Evolutionary conservation across 2,888 invertebrate species (phyloP), one percentile per base, ranked within the genome.

Genomic region (Aproaerema taeniolella): DNA sequence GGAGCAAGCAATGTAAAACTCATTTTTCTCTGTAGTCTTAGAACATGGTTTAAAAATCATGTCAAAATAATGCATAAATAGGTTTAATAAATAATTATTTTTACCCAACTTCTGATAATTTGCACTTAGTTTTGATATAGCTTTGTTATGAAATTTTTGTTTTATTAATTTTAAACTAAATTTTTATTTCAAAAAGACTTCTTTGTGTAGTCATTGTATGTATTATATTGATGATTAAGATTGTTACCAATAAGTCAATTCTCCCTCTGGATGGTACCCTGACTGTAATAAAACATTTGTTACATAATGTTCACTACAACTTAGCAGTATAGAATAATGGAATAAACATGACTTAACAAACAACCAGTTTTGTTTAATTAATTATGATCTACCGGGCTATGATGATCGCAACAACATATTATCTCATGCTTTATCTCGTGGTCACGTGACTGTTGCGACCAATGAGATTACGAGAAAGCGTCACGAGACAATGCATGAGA

Each of bases 191-290:
- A 58, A 55, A 38, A 47, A 47, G 60, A 17, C 11, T 57, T 55
- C 52, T 67, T 55, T 61, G 58, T 47, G 55, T 67, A 60, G 55
- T 57, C 50, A 56, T 58, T 61, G 50, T 66, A 60, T 59, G 45
- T 55, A 38, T 38, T 33, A 42, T 39, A 39, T 26, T 34, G 20
- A 56, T 55, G 17, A 43, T 34, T 40, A 46, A 43, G 39, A 41
- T 46, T 76, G 76, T 81, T 82, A 81, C 80, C 78, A 75, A 75
- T 74, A 77, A 74, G 74, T 80, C 73, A 77, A 74, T 76, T 77
- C 65, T 61, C 55, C 50, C 48, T 55, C 51, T 52, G 45, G 55
- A 66, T 57, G 61, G 49, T 61, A 54, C 55, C 8, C 50, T 59
- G 46, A 51, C 50, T 52, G 53, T 68, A 52, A 69, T 58, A 61